Base-by-base conservation (phyloP, 2,113 vertebrate genomes). In the Chinchilla lanigera region DNA sequence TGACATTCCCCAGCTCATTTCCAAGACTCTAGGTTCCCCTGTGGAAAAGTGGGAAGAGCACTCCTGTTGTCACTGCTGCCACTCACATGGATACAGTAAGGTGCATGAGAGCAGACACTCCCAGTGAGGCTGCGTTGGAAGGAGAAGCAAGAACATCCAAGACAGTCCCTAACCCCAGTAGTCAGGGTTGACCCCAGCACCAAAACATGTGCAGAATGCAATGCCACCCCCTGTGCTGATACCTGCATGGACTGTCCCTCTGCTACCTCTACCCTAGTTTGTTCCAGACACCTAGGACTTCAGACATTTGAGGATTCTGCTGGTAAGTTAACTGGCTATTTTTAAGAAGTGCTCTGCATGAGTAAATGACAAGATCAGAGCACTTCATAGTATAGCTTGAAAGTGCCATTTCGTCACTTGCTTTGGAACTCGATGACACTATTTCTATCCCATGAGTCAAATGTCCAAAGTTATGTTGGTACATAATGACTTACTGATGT, bases 401-500 rank as follows among this genome's bases (percentile, higher is more conserved):
- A 82, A 47, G 75, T 58, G 63, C 47, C 30, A 8, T 93, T 75
- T 71, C 22, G 19, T 94, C 78, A 12, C 63, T 47, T 33, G 65
- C 28, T 44, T 35, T 83, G 92, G 88, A 73, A 35, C 69, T 22
- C 1, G 19, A 38, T 41, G 86, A 20, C 13, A 52, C 80, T 7
- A 0, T 86, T 69, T 81, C 86, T 86, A 30, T 77, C 67, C 20
- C n/a, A 2, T 30, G 71, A 80, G 56, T 87, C 63, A 19, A 20
- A 2, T 75, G 65, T 90, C 85, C 56, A 20, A 0, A 87, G 85
- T 87, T 65, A 47, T 28, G 24, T 78, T 61, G 58, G 7, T 4
- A 8, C 5, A 0, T 10, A 17, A 6, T 67, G 69, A 41, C 17
- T 13, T 24, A 4, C 47, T 19, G 0, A 0, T 61, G 3, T 2